A percentile compares a stretch with the other conserved stretches of the same genome.
phyloP scores from a whole-genome alignment of 2,797 vertebrate species.

The Sciurus vulgaris region DNA sequence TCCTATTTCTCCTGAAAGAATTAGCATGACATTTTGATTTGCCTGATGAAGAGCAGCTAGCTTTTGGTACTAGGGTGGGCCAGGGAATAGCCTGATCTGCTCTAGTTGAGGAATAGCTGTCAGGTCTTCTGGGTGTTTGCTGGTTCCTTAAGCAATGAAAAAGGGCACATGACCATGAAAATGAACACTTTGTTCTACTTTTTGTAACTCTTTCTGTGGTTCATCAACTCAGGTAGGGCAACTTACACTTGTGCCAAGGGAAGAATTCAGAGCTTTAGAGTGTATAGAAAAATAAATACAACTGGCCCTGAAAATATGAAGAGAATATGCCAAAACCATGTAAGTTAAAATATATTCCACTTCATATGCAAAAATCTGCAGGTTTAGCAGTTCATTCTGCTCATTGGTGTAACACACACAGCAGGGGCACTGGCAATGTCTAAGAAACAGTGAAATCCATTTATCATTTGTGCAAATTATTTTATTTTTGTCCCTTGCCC shows the following conservation, averaged over 20 bases:
- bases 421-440: background rate
- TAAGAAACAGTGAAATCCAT: background rate
- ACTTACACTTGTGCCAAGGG: background rate
- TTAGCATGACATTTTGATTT: background rate
- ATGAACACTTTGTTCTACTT: background rate
- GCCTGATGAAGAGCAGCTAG: background rate
- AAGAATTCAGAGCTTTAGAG: background rate
- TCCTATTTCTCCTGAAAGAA: background rate
- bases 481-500: background rate
- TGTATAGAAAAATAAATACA: background rate
- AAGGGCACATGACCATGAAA: background rate
- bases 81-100: background rate
- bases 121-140: background rate
- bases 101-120: too few species aligned
- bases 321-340: background rate
- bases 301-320: background rate
- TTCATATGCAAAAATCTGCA: background rate
- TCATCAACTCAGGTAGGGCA: background rate
- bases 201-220: background rate
- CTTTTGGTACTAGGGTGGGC: background rate
- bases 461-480: background rate
- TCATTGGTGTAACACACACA: accelerated
- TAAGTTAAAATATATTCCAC: background rate
- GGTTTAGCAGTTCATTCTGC: background rate
- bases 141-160: background rate